These are phyloP conservation scores for Phrynocephalus forsythii DNA, from an alignment of 2,797 vertebrate species.

Conservation along the genomic window DNA sequence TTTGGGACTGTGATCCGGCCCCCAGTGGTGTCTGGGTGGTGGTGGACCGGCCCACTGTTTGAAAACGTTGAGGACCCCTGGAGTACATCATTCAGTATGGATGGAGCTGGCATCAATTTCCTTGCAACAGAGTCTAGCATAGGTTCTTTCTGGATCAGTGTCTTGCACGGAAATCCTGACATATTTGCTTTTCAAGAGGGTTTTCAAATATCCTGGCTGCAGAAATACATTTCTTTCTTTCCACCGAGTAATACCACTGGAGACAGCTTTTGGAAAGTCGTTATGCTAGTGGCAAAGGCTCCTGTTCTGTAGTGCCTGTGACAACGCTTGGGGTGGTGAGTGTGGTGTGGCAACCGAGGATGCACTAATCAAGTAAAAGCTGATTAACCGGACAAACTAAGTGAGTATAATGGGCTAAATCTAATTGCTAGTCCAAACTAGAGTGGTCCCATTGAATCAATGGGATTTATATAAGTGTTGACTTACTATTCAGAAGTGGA, in stretches of 20 bases:
- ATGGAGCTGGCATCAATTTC: background rate
- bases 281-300: background rate
- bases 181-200: background rate
- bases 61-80: too few species aligned
- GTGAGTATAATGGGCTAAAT: background rate
- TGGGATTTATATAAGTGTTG: background rate
- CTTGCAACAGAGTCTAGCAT: background rate
- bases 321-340: background rate
- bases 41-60: too few species aligned
- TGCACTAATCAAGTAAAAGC: background rate
- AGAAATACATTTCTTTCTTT: background rate
- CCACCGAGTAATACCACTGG: background rate
- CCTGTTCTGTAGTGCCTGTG: background rate
- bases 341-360: background rate
- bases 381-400: background rate
- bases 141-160: background rate
- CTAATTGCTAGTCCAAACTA: too few species aligned
- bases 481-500: background rate
- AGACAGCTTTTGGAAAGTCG: background rate
- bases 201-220: background rate
- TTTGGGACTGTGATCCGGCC: too few species aligned
- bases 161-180: background rate
- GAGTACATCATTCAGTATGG: background rate
- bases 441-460: too few species aligned
- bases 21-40: too few species aligned